Conservation (phyloP, 2,113 vertebrate genomes). For the Pardalotus punctatus region DNA sequence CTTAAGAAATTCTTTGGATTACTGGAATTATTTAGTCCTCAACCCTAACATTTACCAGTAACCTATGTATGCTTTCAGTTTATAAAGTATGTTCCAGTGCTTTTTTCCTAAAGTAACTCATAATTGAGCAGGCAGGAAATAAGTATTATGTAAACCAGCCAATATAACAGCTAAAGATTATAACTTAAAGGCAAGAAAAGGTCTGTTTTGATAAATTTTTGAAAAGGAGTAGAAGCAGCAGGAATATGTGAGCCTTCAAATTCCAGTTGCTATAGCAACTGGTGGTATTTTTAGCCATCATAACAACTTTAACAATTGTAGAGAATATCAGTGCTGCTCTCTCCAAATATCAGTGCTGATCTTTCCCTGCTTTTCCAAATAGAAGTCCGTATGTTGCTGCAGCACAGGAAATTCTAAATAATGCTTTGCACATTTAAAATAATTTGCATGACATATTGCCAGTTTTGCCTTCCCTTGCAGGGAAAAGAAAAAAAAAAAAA, state of each 20-base stretch:
- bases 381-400: background rate
- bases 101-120: background rate
- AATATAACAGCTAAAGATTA: background rate
- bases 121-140: background rate
- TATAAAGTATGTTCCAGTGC: background rate
- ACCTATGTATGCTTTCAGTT: background rate
- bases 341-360: background rate
- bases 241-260: background rate
- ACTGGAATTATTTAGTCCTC: background rate
- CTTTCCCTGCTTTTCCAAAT: background rate
- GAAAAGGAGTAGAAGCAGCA: background rate
- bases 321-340: background rate
- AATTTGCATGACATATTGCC: background rate
- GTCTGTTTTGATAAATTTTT: slow-evolving; percentile 17
- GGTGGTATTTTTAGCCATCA: slow-evolving; percentile 51
- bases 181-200: background rate
- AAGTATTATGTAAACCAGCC: background rate
- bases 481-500: background rate
- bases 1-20: background rate
- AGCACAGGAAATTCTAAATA: background rate
- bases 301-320: background rate
- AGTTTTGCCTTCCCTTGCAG: background rate
- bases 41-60: background rate
- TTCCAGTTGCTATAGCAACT: slow-evolving; percentile 57
- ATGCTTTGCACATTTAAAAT: background rate